A percentile compares a stretch with the other conserved stretches of the same genome.
phyloP scores from a whole-genome alignment of 2,113 vertebrate species.

The Gymnobelideus leadbeateri region DNA sequence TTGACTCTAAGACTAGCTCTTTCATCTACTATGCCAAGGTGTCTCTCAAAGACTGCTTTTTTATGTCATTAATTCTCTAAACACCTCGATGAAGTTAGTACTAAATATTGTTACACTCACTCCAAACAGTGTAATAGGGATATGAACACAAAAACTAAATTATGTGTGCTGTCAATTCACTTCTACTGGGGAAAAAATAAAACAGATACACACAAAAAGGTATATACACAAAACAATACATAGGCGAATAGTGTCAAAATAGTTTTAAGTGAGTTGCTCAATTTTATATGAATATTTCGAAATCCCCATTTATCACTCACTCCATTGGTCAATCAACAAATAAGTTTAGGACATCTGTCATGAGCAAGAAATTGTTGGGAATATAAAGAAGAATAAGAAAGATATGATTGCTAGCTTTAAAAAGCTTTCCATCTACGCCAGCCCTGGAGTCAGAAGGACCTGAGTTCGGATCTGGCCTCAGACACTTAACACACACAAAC shows the following conservation, averaged over 20 bases:
- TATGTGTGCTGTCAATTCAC: background rate
- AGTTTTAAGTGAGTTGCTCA: slow-evolving; percentile 3
- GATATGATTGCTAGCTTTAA: background rate
- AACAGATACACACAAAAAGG: background rate
- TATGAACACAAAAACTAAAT: background rate
- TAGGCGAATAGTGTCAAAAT: background rate
- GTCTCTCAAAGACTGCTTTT: background rate
- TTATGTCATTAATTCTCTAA: slow-evolving; percentile 48
- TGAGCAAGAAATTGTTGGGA: background rate
- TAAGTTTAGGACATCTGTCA: background rate
- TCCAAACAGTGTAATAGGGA: slow-evolving; percentile 12
- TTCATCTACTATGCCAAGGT: background rate
- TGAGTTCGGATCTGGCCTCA: no score
- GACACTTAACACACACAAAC: no score
- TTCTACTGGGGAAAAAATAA: background rate
- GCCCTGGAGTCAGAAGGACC: no score
- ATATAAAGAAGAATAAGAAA: slow-evolving; percentile 37
- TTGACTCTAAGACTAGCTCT: background rate
- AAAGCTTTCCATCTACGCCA: slow-evolving; percentile 36
- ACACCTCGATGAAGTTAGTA: background rate
- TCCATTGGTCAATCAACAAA: background rate
- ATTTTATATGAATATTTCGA: slow-evolving; percentile 36
- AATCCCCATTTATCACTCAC: slow-evolving; percentile 8
- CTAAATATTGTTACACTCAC: background rate
- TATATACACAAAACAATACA: no score